Percentiles rank a stretch among this genome's conserved stretches.
Conservation (phyloP, 2,113 vertebrate species). For the Eulemur macaco region DNA sequence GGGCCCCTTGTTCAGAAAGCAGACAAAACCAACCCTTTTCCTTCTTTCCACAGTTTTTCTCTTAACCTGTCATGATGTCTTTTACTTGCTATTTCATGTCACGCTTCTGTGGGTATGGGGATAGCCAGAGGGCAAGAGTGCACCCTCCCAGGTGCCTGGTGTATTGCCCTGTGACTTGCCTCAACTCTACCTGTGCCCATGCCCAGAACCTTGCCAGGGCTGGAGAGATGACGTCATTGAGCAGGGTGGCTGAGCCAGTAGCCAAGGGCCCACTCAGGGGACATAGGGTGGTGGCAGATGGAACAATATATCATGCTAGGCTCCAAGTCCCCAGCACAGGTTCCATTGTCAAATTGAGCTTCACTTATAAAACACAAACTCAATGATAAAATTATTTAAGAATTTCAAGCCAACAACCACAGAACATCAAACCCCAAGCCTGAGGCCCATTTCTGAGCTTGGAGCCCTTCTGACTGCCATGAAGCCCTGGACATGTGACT, state of each 20-base stretch:
- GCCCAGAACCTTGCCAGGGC: neutral
- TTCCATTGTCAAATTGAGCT: neutral
- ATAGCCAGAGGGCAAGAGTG: neutral
- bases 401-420: neutral
- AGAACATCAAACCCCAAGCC: neutral
- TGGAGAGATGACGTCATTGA: rapidly evolving
- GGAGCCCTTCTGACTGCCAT: no score
- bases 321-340: neutral
- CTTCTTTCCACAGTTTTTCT: neutral
- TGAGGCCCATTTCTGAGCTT: neutral
- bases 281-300: neutral
- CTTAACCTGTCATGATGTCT: neutral
- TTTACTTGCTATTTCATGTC: neutral
- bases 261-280: neutral
- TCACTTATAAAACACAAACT: neutral
- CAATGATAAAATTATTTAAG: neutral
- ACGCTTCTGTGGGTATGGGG: neutral
- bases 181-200: neutral
- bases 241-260: neutral
- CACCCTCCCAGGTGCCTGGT: neutral
- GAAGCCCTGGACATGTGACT: neutral
- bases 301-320: neutral
- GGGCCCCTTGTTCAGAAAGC: neutral
- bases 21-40: neutral
- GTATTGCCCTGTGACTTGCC: neutral